Base-by-base conservation (phyloP, 2,113 vertebrate genomes). In the Apteryx owenii region DNA sequence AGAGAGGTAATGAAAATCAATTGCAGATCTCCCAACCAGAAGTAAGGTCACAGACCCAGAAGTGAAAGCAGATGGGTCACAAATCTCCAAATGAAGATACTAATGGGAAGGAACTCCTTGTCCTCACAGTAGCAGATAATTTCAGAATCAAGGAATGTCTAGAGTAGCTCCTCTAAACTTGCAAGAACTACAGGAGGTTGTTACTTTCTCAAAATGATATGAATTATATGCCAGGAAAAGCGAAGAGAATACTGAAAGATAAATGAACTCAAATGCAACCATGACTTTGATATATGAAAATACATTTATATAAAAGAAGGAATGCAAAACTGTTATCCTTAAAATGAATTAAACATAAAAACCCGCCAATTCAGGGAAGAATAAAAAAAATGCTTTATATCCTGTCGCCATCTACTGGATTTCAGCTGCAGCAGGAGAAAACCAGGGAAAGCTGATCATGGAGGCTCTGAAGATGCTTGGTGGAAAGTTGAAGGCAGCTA, bases 361-460 rank as follows among this genome's bases (percentile, higher is more conserved):
- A 9, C 38, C 91, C 13, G 7, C 81, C 94, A 85, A 92, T 46
- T 89, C 12, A 2, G 56, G 93, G 91, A 87, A 25, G 73, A 93
- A 68, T 33, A 23, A 7, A 14, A 6, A 25, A 51, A 79, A 97
- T 96, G 28, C 53, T 96, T 96, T 97, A n/a, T 94, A 93, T 95
- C 95, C 91, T 96, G 81, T 95, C 93, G 95, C 96, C 96, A 97
- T 96, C 96, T 97, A 13, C 96, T 95, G 96, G 96, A 31, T 23
- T 44, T 11, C 71, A 80, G 66, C 66, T 76, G 93, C 82, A 88
- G 89, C 44, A 89, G 72, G 82, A 70, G 71, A 82, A 64, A 18
- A 5, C 0, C 51, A 64, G 58, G 26, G 60, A 25, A 20, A 66
- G 60, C 7, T 18, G 21, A 40, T 9, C 3, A 1, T 1, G 4